Evolutionary conservation across 2,113 vertebrate genomes (phyloP).

Genomic region (Phalacrocorax aristotelis): DNA sequence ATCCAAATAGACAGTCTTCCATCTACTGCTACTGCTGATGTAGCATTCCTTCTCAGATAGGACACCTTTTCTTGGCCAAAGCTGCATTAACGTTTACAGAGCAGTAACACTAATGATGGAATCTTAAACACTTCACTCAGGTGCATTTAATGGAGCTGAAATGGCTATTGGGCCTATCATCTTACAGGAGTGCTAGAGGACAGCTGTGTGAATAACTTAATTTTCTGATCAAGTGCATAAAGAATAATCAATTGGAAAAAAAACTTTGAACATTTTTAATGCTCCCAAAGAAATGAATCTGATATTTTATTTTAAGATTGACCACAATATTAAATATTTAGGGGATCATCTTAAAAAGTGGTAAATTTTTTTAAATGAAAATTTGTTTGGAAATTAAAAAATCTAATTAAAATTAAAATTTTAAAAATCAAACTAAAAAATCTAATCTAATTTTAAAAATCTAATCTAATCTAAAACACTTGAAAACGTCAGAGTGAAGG

Average conservation of each 20-base stretch:
- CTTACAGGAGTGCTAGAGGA: background rate
- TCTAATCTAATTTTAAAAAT: too few relatives aligned
- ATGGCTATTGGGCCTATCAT: background rate
- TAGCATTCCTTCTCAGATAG: background rate
- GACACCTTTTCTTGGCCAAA: background rate
- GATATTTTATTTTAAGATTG: background rate
- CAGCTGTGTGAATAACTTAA: background rate
- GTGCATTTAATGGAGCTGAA: background rate
- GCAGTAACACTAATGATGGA: background rate
- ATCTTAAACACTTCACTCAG: background rate
- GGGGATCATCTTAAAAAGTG: background rate
- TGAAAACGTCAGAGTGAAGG: slow-evolving; percentile 57
- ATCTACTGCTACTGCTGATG: background rate
- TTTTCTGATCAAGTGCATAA: background rate
- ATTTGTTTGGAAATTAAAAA: slow-evolving; percentile 53
- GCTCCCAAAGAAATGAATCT: background rate
- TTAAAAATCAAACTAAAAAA: too few relatives aligned
- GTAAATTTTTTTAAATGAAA: slow-evolving; percentile 40
- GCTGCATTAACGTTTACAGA: background rate
- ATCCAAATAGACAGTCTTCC: background rate
- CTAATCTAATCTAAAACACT: background rate
- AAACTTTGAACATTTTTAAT: background rate
- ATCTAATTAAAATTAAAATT: background rate
- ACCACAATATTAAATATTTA: background rate
- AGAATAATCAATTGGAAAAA: background rate